Evolutionary conservation across 1,140 invertebrate genomes (phyloP), one percentile per base, ranked within the genome.

Genomic region (Zaprionus tsacasi): DNA sequence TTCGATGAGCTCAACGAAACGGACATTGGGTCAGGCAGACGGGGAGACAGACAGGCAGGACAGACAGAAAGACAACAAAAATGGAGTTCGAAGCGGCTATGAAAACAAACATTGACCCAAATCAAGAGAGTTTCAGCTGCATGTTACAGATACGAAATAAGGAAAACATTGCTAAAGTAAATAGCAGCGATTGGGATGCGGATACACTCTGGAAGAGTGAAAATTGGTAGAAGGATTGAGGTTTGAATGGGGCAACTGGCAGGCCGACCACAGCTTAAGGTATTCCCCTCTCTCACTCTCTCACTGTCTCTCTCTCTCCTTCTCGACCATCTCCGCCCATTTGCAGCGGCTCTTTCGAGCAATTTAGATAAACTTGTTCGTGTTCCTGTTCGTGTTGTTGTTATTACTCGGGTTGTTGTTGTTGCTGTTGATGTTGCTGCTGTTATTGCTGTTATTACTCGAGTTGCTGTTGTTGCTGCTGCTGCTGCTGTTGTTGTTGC

Each of bases 331-430:
- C 40, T 45, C 3, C 15, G 10, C 17, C 17, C 17, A 21, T 50
- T 50, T 21, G n/a, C 8, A 40, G 54, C 43, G 85, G 80, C 58
- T 79, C 70, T 81, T 79, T 86, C 80, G 70, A 77, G 76, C 83
- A 88, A 88, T 88, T 89, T 88, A 88, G 83, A 88, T 88, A 88
- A 88, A 88, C 83, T 87, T 87, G 83, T 88, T 89, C 60, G 66
- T 76, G 72, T 74, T 74, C 57, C 61, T 64, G 75, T 54, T 54
- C 60, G 33, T 70, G 64, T 59, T 80, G 58, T 61, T 73, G 78
- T 76, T 76, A 57, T 59, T 77, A 56, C 56, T 25, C 48, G 35
- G 66, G 78, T 61, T 38, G 57, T 35, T 38, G 57, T 35, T 75
- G 63, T 58, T 79, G 57, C 57, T 73, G 78, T 70, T 76, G 52